Conservation (phyloP, 1,140 invertebrate species). For the Heliconius nattereri region DNA sequence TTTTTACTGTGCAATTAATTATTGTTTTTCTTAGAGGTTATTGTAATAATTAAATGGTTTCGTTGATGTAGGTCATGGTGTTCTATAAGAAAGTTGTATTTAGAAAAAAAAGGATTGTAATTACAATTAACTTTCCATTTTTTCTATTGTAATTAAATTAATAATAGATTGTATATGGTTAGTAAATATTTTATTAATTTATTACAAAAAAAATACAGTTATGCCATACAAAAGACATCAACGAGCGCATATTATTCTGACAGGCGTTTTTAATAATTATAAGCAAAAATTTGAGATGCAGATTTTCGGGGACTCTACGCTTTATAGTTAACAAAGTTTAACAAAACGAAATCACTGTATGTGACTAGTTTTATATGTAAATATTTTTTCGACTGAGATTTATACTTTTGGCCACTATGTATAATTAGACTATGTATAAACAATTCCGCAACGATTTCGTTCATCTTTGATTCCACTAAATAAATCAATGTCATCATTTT, state of each 20-base stretch:
- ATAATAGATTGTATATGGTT: too few relatives aligned
- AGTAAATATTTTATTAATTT: neutral
- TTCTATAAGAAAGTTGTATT: neutral
- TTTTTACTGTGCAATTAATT: constrained; percentile 7
- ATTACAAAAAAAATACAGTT: neutral
- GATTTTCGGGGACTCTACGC: too few relatives aligned
- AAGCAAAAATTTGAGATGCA: too few relatives aligned
- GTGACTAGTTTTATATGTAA: too few relatives aligned
- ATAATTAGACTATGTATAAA: too few relatives aligned
- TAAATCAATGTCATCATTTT: neutral
- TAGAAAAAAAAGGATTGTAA: too few relatives aligned
- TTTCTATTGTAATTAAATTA: too few relatives aligned
- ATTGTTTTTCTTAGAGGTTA: neutral
- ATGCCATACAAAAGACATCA: constrained; percentile 26
- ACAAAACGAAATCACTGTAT: too few relatives aligned
- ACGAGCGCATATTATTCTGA: neutral
- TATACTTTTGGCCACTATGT: neutral
- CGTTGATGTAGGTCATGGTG: neutral
- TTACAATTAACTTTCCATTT: too few relatives aligned
- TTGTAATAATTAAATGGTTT: neutral
- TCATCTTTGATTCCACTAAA: neutral
- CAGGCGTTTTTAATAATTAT: too few relatives aligned
- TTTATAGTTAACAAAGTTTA: too few relatives aligned
- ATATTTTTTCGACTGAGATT: neutral
- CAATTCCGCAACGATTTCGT: too few relatives aligned